Percentiles rank a stretch among this genome's conserved stretches.
phyloP scores from a whole-genome alignment of 2,113 vertebrate species.

The Axis porcinus region DNA sequence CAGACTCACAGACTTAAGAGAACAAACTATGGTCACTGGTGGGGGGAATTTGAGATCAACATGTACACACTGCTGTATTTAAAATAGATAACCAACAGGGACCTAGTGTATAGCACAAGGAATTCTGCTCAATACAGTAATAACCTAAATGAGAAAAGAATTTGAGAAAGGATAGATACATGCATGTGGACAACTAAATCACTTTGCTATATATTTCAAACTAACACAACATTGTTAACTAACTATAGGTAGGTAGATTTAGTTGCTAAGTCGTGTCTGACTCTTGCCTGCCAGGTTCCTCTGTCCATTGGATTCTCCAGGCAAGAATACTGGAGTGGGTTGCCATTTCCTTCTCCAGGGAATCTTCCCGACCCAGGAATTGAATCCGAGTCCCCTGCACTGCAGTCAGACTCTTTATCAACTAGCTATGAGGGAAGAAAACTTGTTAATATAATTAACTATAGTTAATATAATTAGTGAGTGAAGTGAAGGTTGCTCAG shows the following conservation, averaged over 20 bases:
- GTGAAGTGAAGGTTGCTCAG: not conserved
- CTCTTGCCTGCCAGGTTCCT: not conserved
- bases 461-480: not conserved
- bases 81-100: not conserved
- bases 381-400: too few species aligned
- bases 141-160: not conserved
- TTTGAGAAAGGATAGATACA: not conserved
- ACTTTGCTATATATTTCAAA: not conserved
- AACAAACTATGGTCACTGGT: not conserved
- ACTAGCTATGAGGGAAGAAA: not conserved
- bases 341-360: too few species aligned
- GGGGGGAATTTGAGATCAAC: not conserved
- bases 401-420: too few species aligned
- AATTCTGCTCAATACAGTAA: not conserved
- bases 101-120: not conserved
- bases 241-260: not conserved
- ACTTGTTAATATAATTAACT: not conserved
- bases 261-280: not conserved
- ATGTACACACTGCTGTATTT: not conserved
- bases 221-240: not conserved
- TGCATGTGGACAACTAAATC: not conserved
- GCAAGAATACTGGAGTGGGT: too few species aligned
- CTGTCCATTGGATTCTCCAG: not conserved
- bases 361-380: too few species aligned
- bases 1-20: not conserved